These are phyloP conservation scores for Hypena proboscidalis DNA, from an alignment of 2,888 invertebrate species.

Conservation along the genomic window DNA sequence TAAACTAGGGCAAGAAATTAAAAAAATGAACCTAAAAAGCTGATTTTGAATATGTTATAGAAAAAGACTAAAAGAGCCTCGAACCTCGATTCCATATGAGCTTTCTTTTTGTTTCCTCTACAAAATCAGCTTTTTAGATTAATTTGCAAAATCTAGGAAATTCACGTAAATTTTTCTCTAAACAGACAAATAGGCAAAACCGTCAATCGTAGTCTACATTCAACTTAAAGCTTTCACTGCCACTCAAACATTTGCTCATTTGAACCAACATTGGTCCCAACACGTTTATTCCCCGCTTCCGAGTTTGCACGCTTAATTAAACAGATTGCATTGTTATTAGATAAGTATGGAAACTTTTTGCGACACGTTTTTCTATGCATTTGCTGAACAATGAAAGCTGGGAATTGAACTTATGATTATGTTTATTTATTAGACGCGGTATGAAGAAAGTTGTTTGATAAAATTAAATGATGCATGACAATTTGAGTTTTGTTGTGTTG, in stretches of 20 bases:
- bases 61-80: too few relatives aligned
- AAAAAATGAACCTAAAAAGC: too few relatives aligned
- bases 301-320: slow-evolving; percentile 35
- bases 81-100: too few relatives aligned
- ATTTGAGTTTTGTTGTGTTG: too few relatives aligned
- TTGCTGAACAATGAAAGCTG: slow-evolving; percentile 16
- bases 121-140: background rate
- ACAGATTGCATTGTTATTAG: slow-evolving; percentile 35
- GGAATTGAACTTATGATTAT: slow-evolving; percentile 1
- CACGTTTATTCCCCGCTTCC: slow-evolving; percentile 20
- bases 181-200: too few relatives aligned
- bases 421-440: too few relatives aligned
- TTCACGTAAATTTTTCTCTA: too few relatives aligned
- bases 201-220: too few relatives aligned
- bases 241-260: slow-evolving; percentile 3
- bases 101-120: background rate
- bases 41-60: too few relatives aligned
- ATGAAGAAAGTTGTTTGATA: too few relatives aligned
- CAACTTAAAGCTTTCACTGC: slow-evolving; percentile 7
- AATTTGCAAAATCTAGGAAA: background rate
- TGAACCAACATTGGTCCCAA: slow-evolving; percentile 26
- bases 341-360: slow-evolving; percentile 35
- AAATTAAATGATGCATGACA: too few relatives aligned
- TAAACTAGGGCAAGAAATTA: too few relatives aligned
- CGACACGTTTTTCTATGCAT: slow-evolving; percentile 21